These are phyloP conservation scores for Aix galericulata DNA, from an alignment of 2,113 vertebrate genomes.

Conservation along the genomic window DNA sequence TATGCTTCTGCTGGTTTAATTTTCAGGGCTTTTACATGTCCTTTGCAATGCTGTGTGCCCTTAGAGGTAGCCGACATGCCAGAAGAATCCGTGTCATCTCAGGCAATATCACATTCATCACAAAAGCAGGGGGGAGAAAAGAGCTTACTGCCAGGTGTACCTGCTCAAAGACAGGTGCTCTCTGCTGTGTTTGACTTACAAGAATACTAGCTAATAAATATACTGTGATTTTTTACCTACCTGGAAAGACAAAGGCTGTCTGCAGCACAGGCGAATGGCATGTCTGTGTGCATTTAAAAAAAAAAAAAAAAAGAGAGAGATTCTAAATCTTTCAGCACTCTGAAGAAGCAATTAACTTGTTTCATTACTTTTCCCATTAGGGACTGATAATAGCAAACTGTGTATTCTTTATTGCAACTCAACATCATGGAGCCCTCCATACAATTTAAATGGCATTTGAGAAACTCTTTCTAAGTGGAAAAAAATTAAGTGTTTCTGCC, in stretches of 20 bases:
- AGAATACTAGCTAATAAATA: not conserved
- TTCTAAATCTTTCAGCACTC: not conserved
- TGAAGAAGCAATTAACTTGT: not conserved
- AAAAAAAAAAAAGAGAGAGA: too few species aligned
- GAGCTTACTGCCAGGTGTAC: not conserved
- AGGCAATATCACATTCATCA: not conserved
- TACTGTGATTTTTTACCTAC: not conserved
- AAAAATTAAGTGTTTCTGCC: not conserved
- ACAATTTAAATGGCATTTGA: not conserved
- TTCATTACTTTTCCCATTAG: not conserved
- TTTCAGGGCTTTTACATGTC: not conserved
- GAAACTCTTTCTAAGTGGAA: not conserved
- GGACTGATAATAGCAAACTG: not conserved
- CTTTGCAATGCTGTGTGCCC: not conserved
- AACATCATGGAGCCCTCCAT: not conserved
- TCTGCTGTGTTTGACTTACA: not conserved
- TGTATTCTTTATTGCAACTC: not conserved
- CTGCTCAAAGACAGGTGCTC: not conserved
- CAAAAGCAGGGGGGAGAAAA: not conserved
- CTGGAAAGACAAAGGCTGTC: not conserved
- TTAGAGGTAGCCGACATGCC: not conserved
- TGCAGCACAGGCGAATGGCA: not conserved
- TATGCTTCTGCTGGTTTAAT: not conserved
- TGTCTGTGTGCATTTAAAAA: not conserved
- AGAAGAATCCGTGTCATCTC: not conserved